Conservation (phyloP, 2,888 invertebrate species). For the Agonopterix heracliana region DNA sequence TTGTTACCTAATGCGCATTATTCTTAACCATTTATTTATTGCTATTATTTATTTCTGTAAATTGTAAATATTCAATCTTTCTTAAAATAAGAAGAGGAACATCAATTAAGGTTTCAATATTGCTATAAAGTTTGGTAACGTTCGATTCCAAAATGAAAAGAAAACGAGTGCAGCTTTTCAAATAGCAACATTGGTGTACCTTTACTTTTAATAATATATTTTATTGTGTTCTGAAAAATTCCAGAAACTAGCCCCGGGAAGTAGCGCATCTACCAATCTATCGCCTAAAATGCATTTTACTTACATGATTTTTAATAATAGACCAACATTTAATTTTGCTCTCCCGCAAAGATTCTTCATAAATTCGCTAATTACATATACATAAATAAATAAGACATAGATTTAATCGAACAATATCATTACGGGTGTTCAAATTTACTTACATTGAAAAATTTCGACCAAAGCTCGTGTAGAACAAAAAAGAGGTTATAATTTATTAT, state of each 20-base stretch:
- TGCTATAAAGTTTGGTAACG: conserved; percentile 71
- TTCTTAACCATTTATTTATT: conserved; percentile 68
- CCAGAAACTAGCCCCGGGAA: conserved; percentile 59
- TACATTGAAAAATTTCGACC: not conserved
- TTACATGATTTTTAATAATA: conserved; percentile 43
- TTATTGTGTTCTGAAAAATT: conserved; percentile 34
- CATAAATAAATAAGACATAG: conserved; percentile 20
- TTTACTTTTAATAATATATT: conserved; percentile 15
- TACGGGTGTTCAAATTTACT: not conserved
- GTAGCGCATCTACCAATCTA: conserved; percentile 75
- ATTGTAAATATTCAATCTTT: conserved; percentile 76
- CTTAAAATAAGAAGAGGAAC: conserved; percentile 77
- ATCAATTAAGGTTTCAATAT: conserved; percentile 72
- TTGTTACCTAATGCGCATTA: conserved; percentile 60
- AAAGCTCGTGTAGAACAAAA: not conserved
- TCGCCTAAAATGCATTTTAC: conserved; percentile 51
- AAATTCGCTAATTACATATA: conserved; percentile 35
- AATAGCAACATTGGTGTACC: conserved; percentile 62
- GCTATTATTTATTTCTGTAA: conserved; percentile 69
- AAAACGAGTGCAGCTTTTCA: conserved; percentile 74
- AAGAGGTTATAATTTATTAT: not conserved
- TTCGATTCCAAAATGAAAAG: conserved; percentile 54
- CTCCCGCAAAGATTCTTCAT: conserved; percentile 34
- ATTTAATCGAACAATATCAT: too few species aligned
- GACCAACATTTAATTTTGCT: conserved; percentile 35